These are phyloP conservation scores for Raphicerus campestris DNA, from an alignment of 2,113 vertebrate genomes.

Conservation along the genomic window DNA sequence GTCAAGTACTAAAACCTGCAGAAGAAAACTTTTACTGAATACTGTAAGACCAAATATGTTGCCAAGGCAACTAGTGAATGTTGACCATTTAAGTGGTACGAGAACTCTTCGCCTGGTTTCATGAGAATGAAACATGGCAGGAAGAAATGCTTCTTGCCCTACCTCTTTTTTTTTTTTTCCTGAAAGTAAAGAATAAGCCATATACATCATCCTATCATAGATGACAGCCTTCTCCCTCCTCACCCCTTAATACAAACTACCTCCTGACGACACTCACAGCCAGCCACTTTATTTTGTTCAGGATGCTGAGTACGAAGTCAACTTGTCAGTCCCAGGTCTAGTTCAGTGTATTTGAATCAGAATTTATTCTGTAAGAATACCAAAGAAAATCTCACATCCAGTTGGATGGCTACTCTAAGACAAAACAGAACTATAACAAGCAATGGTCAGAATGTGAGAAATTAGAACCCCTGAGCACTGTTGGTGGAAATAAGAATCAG, in stretches of 20 bases:
- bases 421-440: neutral
- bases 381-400: neutral
- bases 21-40: slow-evolving; percentile 25
- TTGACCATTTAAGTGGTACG: neutral
- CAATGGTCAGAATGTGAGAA: neutral
- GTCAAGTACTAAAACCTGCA: slow-evolving; percentile 12
- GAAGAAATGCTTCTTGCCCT: neutral
- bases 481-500: neutral
- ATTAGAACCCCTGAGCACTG: neutral
- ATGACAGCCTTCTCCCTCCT: neutral
- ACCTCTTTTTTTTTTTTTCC: neutral
- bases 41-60: neutral
- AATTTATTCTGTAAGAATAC: neutral
- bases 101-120: neutral
- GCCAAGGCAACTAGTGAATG: neutral
- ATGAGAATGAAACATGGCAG: neutral
- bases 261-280: neutral
- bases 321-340: neutral
- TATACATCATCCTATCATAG: neutral
- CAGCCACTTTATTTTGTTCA: neutral
- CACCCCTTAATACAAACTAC: neutral
- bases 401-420: neutral
- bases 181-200: neutral
- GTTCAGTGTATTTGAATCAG: neutral
- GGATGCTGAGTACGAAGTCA: neutral